These are phyloP conservation scores for Ctenosaura bakeri DNA, from an alignment of 2,797 vertebrate species.

Conservation along the genomic window DNA sequence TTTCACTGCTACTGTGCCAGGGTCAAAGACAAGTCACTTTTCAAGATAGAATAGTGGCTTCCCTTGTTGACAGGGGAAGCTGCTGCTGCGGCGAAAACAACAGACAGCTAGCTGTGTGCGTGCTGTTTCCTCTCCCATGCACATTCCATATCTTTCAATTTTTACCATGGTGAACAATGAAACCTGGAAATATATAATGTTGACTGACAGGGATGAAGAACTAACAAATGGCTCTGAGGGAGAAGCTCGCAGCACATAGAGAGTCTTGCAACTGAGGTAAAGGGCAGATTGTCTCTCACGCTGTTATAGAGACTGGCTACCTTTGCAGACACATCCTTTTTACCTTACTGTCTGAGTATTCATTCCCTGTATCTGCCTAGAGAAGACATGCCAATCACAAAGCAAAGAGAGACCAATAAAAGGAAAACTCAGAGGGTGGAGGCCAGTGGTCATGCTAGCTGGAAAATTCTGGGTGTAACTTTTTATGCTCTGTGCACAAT, in stretches of 20 bases:
- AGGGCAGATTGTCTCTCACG: neutral
- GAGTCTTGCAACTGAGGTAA: neutral
- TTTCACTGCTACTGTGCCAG: neutral
- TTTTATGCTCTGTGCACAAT: neutral
- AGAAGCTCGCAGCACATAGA: neutral
- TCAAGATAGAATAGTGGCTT: slow-evolving; percentile 16
- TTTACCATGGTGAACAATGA: neutral
- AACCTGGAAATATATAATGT: neutral
- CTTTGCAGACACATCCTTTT: neutral
- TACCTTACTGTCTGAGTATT: neutral
- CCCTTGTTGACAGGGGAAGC: slow-evolving; percentile 16
- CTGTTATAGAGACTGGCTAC: neutral
- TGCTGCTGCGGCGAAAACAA: slow-evolving; percentile 8
- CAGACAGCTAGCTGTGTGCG: slow-evolving; percentile 6
- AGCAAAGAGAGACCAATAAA: neutral
- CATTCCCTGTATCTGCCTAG: neutral
- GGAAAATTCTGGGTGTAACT: neutral
- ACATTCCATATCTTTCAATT: neutral
- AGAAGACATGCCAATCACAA: neutral
- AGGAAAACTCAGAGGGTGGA: neutral
- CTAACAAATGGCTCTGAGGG: neutral
- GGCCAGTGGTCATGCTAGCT: neutral
- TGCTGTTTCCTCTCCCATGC: neutral
- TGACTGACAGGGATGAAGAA: neutral
- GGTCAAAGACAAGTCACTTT: slow-evolving; percentile 4